A percentile compares a stretch with the other conserved stretches of the same genome.
These are phyloP conservation scores for Petrosia ficiformis DNA, from an alignment of 37 sponge, comb jelly and placozoan species.

Conservation along the genomic window DNA sequence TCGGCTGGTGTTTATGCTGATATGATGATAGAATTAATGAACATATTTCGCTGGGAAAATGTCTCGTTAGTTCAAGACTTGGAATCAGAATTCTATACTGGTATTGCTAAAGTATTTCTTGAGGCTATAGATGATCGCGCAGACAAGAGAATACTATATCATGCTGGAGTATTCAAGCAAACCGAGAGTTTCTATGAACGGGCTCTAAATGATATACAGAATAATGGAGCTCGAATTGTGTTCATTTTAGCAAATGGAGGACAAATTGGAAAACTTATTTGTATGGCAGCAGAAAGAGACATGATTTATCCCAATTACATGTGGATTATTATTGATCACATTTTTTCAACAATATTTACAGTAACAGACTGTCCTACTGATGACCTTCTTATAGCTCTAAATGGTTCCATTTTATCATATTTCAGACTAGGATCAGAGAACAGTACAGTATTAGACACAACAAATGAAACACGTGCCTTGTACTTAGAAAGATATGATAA, in stretches of 20 bases:
- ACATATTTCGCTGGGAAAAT: not conserved
- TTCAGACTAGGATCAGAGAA: not conserved
- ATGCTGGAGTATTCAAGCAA: not conserved
- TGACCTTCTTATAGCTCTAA: no score
- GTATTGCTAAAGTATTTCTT: not conserved
- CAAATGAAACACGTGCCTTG: no score
- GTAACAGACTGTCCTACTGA: no score
- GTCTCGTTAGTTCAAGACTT: not conserved
- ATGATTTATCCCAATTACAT: slow-evolving; percentile 1
- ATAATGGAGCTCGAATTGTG: not conserved
- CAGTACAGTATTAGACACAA: no score
- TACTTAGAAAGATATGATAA: no score
- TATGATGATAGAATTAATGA: not conserved
- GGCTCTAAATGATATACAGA: not conserved
- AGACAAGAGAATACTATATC: not conserved
- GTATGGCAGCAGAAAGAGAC: not conserved
- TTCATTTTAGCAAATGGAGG: not conserved
- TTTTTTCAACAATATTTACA: no score
- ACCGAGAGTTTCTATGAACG: not conserved
- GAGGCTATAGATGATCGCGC: not conserved
- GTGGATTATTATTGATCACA: not conserved
- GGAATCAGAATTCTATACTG: not conserved
- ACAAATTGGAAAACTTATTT: not conserved
- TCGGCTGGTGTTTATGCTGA: slow-evolving; percentile 2
- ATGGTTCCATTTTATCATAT: not conserved